phyloP scores from a whole-genome alignment of 2,113 vertebrate species.

The Xenopus laevis region DNA sequence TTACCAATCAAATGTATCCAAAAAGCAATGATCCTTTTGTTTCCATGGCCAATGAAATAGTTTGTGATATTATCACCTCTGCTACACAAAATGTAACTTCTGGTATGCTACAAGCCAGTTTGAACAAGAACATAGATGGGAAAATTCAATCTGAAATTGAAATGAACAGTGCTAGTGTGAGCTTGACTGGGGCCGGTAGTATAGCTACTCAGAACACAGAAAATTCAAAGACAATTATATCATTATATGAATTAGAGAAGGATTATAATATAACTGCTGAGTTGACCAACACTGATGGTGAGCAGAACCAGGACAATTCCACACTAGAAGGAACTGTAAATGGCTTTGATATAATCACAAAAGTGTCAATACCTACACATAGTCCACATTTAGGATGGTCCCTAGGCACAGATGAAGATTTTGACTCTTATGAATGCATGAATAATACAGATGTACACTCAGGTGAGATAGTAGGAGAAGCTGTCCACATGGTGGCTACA shows the following conservation, averaged over 20 bases:
- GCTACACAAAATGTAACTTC: conserved; percentile 56
- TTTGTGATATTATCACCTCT: conserved; percentile 60
- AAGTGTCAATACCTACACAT: background rate
- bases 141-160: conserved; percentile 32
- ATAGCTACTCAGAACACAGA: too few relatives aligned
- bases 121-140: conserved; percentile 33
- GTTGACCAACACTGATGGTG: background rate
- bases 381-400: too few relatives aligned
- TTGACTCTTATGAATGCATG: background rate
- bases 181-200: background rate
- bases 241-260: too few relatives aligned
- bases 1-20: background rate
- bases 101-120: conserved; percentile 16
- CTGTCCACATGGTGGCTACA: background rate
- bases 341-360: too few relatives aligned
- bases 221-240: too few relatives aligned
- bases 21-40: conserved; percentile 45
- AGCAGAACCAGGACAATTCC: background rate
- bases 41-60: conserved; percentile 60
- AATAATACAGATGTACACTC: background rate
- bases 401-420: background rate
- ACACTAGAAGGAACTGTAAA: too few relatives aligned
- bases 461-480: background rate
- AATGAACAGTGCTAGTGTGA: background rate
- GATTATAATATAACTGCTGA: background rate